Conservation (phyloP, 2,113 vertebrate species). For the Synodontis membranacea region DNA sequence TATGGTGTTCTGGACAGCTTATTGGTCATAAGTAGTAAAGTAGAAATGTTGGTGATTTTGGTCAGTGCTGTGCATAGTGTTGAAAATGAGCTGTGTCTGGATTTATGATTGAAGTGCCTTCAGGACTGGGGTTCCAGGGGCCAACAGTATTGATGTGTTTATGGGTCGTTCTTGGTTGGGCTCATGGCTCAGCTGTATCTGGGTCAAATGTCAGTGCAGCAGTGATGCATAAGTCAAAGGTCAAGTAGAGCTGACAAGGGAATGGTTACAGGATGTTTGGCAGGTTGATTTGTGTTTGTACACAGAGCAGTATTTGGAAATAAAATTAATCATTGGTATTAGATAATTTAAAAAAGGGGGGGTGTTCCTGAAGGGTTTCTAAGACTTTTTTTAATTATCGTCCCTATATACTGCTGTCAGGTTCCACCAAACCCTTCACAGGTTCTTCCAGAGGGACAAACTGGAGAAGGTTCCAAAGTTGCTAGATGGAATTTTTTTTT, state of each 20-base stretch:
- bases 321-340: neutral
- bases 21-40: neutral
- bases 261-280: neutral
- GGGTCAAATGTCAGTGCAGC: neutral
- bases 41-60: neutral
- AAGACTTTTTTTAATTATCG: no score
- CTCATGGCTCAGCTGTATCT: neutral
- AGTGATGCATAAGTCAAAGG: neutral
- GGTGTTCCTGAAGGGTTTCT: neutral
- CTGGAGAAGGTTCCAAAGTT: neutral
- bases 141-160: neutral
- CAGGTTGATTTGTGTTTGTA: neutral
- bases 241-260: neutral
- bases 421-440: neutral
- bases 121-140: neutral
- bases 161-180: neutral
- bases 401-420: neutral
- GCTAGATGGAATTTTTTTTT: neutral
- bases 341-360: neutral
- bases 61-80: neutral
- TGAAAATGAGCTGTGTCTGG: neutral
- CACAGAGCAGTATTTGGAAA: neutral
- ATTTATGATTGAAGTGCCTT: neutral
- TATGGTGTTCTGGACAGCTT: neutral
- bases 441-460: neutral